Percentiles rank a stretch among this genome's conserved stretches.
Evolutionary conservation across 2,113 vertebrate genomes (phyloP).

Genomic region (Dinomys branickii): DNA sequence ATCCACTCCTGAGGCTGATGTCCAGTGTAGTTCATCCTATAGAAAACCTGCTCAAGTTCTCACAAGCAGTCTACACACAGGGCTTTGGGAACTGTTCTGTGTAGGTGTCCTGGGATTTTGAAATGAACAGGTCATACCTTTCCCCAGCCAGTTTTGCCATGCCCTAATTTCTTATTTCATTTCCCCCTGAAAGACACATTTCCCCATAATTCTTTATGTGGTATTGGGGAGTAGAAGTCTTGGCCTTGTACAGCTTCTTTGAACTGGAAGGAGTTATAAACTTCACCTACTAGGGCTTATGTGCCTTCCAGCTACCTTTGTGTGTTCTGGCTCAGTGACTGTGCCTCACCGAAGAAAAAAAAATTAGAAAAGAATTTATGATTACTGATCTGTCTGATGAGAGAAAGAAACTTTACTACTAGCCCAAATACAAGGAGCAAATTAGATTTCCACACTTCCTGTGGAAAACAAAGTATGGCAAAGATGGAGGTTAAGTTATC

Average conservation of each 20-base stretch:
- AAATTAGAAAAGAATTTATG: neutral
- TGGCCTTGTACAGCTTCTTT: neutral
- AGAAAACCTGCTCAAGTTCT: neutral
- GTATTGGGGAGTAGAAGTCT: neutral
- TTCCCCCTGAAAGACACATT: neutral
- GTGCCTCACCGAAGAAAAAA: neutral
- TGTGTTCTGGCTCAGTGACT: neutral
- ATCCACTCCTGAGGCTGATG: neutral
- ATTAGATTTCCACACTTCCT: neutral
- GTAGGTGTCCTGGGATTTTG: neutral
- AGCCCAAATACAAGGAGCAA: neutral
- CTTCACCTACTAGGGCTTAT: neutral
- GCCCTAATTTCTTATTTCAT: neutral
- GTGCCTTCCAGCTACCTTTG: neutral
- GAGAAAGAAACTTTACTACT: neutral
- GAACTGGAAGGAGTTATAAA: neutral
- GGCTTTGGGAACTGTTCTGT: neutral
- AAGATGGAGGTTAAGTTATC: neutral
- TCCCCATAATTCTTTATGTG: neutral
- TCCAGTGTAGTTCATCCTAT: neutral
- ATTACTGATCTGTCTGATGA: neutral
- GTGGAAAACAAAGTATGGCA: neutral
- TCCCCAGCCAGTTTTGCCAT: neutral
- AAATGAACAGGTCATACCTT: neutral
- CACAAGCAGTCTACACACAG: neutral